Evolutionary conservation across 30 jellyfish, hydroid and myxozoan genomes (phyloP).

Genomic region (Sanderia malayensis): DNA sequence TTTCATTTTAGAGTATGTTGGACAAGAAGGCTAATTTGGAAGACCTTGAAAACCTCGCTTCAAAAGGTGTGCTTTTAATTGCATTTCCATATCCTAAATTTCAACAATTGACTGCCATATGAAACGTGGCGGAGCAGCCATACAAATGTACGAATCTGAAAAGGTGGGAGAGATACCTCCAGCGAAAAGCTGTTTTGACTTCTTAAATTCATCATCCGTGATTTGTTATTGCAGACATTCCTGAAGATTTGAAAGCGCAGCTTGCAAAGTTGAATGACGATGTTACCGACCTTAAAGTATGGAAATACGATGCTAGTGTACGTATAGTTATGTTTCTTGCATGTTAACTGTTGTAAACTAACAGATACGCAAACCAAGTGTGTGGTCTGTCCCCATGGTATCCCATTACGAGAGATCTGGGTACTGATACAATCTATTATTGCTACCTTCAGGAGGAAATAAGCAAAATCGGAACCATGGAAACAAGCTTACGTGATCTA

Average conservation of each 20-base stretch:
- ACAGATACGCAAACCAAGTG: not conserved
- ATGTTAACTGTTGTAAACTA: not conserved
- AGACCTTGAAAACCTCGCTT: not conserved
- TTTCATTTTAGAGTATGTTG: not conserved
- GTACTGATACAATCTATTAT: not conserved
- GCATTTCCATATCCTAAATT: not conserved
- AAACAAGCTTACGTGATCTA: slow-evolving; percentile 15
- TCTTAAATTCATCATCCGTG: not conserved
- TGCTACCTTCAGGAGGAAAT: slow-evolving; percentile 21
- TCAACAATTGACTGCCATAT: not conserved
- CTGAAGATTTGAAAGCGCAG: slow-evolving; percentile 43
- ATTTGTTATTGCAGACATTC: slow-evolving; percentile 17
- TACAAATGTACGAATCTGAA: too few species aligned
- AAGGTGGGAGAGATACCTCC: too few species aligned
- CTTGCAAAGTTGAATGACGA: slow-evolving; percentile 14
- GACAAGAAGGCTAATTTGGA: not conserved
- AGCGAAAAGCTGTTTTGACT: not conserved
- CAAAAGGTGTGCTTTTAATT: not conserved
- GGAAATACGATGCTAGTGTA: slow-evolving; percentile 48
- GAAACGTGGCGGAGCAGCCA: not conserved
- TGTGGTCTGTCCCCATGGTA: too few species aligned
- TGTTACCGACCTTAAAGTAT: slow-evolving; percentile 17
- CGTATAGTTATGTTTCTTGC: not conserved
- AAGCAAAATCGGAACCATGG: slow-evolving; percentile 4
- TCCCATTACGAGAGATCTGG: not conserved